Evolutionary conservation across 2,888 invertebrate species (phyloP).

Genomic region (Pachymerium ferrugineum): DNA sequence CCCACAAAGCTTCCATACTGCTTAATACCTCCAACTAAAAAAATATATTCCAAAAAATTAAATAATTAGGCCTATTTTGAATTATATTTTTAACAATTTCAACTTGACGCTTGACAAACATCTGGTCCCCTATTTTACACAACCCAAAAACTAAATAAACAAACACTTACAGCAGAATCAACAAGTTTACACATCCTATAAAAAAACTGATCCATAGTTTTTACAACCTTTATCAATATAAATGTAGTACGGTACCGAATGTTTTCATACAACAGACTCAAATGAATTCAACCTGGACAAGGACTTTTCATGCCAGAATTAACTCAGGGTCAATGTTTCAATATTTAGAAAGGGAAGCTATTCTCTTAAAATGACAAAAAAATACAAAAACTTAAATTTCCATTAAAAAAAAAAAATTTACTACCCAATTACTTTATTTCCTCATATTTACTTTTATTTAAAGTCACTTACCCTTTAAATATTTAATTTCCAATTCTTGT

Average conservation of each 20-base stretch:
- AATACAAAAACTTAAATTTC: no score
- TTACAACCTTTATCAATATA: no score
- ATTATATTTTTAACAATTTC: no score
- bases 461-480: not conserved
- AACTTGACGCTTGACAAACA: no score
- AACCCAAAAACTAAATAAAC: no score
- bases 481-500: not conserved
- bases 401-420: no score
- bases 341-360: not conserved
- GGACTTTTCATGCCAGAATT: slow-evolving; percentile 18
- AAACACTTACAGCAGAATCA: not conserved
- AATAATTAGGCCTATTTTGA: no score
- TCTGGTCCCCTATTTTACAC: no score
- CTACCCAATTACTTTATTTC: not conserved
- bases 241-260: not conserved
- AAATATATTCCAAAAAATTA: not conserved
- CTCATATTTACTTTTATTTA: not conserved
- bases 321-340: slow-evolving; percentile 9
- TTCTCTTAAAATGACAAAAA: no score
- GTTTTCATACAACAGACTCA: not conserved
- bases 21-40: not conserved
- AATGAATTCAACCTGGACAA: not conserved
- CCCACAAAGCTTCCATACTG: not conserved
- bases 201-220: not conserved
- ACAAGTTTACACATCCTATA: not conserved